Percentiles rank a stretch among this genome's conserved stretches.
Conservation (phyloP, 2,113 vertebrate genomes). For the Hippocampus abdominalis region DNA sequence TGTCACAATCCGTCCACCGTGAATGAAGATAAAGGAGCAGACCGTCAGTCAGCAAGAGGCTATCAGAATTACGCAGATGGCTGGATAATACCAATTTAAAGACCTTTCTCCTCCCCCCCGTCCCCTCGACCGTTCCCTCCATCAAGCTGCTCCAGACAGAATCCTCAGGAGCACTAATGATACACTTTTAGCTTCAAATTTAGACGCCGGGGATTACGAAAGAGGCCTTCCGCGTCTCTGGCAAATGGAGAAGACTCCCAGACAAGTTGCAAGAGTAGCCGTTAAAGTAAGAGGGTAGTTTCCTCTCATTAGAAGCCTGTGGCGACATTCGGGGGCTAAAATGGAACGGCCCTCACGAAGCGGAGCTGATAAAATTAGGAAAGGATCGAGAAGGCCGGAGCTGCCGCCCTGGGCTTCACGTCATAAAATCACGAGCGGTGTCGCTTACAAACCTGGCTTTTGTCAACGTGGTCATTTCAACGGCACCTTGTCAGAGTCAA, state of each 20-base stretch:
- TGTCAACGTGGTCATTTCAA: not conserved
- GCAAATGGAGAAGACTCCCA: not conserved
- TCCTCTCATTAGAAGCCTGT: slow-evolving; percentile 13
- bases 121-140: slow-evolving; percentile 29
- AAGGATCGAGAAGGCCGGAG: slow-evolving; percentile 17
- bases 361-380: slow-evolving; percentile 32
- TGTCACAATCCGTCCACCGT: slow-evolving; percentile 55
- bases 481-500: not conserved
- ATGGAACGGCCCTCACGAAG: slow-evolving; percentile 9
- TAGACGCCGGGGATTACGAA: slow-evolving; percentile 13
- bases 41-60: slow-evolving; percentile 70
- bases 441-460: not conserved
- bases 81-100: slow-evolving; percentile 73
- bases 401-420: slow-evolving; percentile 4
- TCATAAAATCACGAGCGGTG: slow-evolving; percentile 21
- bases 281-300: slow-evolving; percentile 14
- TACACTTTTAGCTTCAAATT: slow-evolving; percentile 39
- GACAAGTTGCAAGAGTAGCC: slow-evolving; percentile 11
- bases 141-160: slow-evolving; percentile 52
- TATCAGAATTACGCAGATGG: slow-evolving; percentile 63
- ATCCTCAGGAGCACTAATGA: slow-evolving; percentile 38
- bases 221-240: slow-evolving; percentile 7
- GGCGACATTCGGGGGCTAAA: slow-evolving; percentile 22
- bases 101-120: slow-evolving; percentile 28
- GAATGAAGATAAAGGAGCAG: slow-evolving; percentile 79